These are phyloP conservation scores for Umimayanthus chanpuru DNA, from an alignment of 92 coral and sea anemone genomes.

Conservation along the genomic window DNA sequence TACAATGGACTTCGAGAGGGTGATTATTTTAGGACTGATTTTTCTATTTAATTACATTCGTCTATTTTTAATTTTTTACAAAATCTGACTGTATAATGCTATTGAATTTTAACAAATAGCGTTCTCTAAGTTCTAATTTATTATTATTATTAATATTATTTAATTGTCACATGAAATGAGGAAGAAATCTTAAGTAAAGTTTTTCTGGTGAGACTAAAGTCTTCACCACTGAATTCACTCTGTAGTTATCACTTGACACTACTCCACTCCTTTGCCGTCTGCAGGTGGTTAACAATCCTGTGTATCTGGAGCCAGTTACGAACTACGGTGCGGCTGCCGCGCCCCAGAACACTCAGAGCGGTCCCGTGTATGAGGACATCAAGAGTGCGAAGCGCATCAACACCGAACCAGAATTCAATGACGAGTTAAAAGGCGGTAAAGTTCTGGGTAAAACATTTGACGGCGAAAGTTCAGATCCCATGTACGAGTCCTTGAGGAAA, in stretches of 20 bases:
- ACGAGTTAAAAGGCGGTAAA: background rate
- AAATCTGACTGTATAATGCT: too few relatives aligned
- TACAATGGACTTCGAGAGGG: too few relatives aligned
- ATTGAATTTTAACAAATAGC: too few relatives aligned
- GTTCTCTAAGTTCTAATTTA: too few relatives aligned
- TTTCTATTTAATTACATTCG: too few relatives aligned
- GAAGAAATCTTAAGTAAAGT: too few relatives aligned
- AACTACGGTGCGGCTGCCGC: background rate
- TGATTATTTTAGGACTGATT: too few relatives aligned
- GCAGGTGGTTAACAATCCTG: constrained; percentile 29
- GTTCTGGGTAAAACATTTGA: constrained; percentile 17
- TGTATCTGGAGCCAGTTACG: background rate
- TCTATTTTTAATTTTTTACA: too few relatives aligned
- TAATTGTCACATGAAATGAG: too few relatives aligned
- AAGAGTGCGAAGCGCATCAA: background rate
- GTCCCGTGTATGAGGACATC: constrained; percentile 19
- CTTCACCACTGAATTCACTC: background rate
- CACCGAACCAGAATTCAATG: background rate
- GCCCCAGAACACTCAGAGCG: background rate
- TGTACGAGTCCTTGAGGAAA: constrained; percentile 33
- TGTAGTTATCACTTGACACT: background rate
- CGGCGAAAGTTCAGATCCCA: constrained; percentile 10
- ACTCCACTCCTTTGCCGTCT: background rate
- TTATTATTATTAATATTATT: too few relatives aligned
- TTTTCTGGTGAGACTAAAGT: too few relatives aligned